Base-by-base conservation (phyloP, 1,140 invertebrate species). In the Elysia chlorotica region DNA sequence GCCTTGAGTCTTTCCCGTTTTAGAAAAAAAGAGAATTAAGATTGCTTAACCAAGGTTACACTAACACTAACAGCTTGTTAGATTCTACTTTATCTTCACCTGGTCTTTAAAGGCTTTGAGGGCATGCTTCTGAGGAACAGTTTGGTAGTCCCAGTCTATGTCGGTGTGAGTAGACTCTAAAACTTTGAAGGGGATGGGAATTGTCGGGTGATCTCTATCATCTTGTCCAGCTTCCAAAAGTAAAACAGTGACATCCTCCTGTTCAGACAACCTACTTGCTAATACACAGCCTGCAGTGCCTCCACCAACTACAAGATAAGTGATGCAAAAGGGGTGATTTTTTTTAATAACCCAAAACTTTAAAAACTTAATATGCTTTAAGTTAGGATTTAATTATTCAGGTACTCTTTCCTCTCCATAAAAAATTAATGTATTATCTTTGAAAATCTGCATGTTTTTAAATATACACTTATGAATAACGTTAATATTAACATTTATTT, bases 121-220 rank as follows among this genome's bases (percentile, higher is more conserved):
- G 0, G 92, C 91, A 2, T 91, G 92, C 65, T 92, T 92, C 84
- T 95, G 93, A 0, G 95, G 94, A 83, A 96, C 95, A 2, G 94
- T 96, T 85, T 94, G 94, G 83, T 96, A 97, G 80, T 94, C 91
- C 96, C 96, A 98, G 83, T 97, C 95, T 17, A 96, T 67, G 10
- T 75, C 65, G 1, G 76, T 73, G 36, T 77, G 63, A 33, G 62
- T 30, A 66, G 67, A 23, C 70, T 38, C n/a, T 30, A 35, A 2
- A 54, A 76, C 76, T 28, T 73, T 54, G 14, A 84, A 38, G 2
- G 83, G 83, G 6, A 85, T 74, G 63, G 79, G 70, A 2, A 83
- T 65, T 80, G 96, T 94, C 14, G 65, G 38, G 38, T 68, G n/a
- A 0, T 93, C 95, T 95, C 67, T 38, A 36, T 76, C 75, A 53